Evolutionary conservation across 2,888 invertebrate species (phyloP).

Genomic region (Tiliacea citrago): DNA sequence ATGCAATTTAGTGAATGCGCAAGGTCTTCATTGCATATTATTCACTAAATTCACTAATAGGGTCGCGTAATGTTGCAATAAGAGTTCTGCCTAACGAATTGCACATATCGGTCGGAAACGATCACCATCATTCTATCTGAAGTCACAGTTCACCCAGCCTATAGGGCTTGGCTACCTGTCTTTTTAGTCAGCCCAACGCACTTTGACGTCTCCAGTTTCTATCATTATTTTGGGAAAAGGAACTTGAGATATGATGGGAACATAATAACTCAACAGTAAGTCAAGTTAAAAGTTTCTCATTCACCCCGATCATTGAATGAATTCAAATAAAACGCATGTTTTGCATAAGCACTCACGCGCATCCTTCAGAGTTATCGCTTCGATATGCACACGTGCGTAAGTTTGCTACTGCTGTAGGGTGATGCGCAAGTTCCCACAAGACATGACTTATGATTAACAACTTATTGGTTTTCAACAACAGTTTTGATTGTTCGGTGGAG

Average conservation of each 20-base stretch:
- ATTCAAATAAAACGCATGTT: slow-evolving; percentile 28
- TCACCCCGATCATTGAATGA: background rate
- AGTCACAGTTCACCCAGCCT: too few relatives aligned
- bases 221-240: too few relatives aligned
- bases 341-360: slow-evolving; percentile 11
- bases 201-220: too few relatives aligned
- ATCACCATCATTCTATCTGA: too few relatives aligned
- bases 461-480: slow-evolving; percentile 15
- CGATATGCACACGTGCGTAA: slow-evolving; percentile 30
- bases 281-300: background rate
- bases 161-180: too few relatives aligned
- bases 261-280: background rate
- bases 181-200: too few relatives aligned
- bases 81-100: too few relatives aligned
- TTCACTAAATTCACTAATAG: too few relatives aligned
- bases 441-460: slow-evolving; percentile 1
- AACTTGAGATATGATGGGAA: background rate
- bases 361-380: slow-evolving; percentile 22
- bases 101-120: too few relatives aligned
- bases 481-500: slow-evolving; percentile 14
- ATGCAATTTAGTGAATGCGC: too few relatives aligned
- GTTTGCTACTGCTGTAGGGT: background rate
- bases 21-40: too few relatives aligned
- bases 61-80: too few relatives aligned
- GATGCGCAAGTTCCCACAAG: slow-evolving; percentile 20